Base-by-base conservation (phyloP, 1,140 invertebrate species). In the Caenorhabditis remanei region DNA sequence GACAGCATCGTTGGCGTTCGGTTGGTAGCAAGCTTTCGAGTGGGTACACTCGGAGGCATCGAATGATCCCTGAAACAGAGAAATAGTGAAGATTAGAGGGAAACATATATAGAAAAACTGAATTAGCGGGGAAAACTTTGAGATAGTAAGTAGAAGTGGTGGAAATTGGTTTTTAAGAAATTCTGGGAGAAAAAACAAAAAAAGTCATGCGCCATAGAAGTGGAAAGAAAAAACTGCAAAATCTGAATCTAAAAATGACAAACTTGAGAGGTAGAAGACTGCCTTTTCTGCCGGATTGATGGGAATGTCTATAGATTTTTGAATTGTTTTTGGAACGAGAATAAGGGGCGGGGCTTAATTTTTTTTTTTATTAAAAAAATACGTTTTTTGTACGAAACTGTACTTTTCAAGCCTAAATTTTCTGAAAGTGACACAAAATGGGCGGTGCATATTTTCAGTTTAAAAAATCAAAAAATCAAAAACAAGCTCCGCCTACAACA, bases 251-350 rank as follows among this genome's bases (percentile, higher is more conserved):
- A 32, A 32, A 46, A 16, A 40, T 32, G 40, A 71, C 65, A 43
- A 71, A 71, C 65, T 71, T 71, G 65, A 71, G 41, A 24, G 24
- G 21, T 13, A 65, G 21, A 46, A 16, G 65, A 71, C 16, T 71
- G 65, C 41, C 65, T 48, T 71, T 71, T 71, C 24, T 71, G 65
- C 19, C 65, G 65, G 16, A 71, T 46, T 14, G 8, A 9, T 14
- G 11, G 61, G 24, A 40, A 9, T 1, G n/a, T 63, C 61, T 63
- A 40, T 11, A 32, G 4, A 63, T 16, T 9, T 16, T 13, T n/a
- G n/a, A n/a, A n/a, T n/a, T n/a, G n/a, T n/a, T 2, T 53, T 9
- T 53, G 9, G 4, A 53, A 53, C 50, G 50, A 53, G 32, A 32
- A 32, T 1, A 32, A 32, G 32, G 32, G 32, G 32, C 32, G 32